Base-by-base conservation (phyloP, 2,797 vertebrate genomes). In the Coccyzus lansbergi region DNA sequence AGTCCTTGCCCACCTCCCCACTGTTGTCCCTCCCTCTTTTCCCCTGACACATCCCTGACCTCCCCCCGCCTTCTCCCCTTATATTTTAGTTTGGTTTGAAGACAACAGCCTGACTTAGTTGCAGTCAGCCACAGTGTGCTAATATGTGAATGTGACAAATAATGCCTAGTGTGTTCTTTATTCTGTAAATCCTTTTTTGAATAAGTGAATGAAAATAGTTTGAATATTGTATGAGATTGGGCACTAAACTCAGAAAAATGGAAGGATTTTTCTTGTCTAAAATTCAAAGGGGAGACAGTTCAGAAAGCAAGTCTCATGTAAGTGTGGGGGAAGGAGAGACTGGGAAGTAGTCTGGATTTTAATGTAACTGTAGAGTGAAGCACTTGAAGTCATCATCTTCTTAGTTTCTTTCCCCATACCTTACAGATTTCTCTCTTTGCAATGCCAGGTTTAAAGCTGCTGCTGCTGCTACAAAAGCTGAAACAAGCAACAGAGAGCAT, bases 401-500 rank as follows among this genome's bases (percentile, higher is more conserved):
- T 28, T 48, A 49, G 6, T 51, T 74, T 86, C 31, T 78, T 64
- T 65, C 31, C 26, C 8, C 44, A 14, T n/a, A 59, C 48, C 18
- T 78, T 21, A 44, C 0, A 0, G 55, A 48, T 90, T 92, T 86
- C 22, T 81, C 15, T 80, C 33, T 78, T 53, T 2, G 2, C 69
- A 11, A 17, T 6, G 49, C 31, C 25, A 58, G 48, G 76, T 89
- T 88, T 20, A 46, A 92, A 86, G 51, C 1, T 44, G 58, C 70
- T 94, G 58, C 70, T 94, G 81, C 70, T 44, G 58, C 70, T 94
- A 79, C 70, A 83, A 33, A 83, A 94, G 58, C 67, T 83, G 86
- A 72, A 72, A 17, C 36, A 81, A 68, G 86, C 93, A 96, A 90
- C 55, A 97, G 96, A 97, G 96, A 93, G 91, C 93, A 97, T 68